Base-by-base conservation (phyloP, 2,113 vertebrate species). In the Clarias magur region DNA sequence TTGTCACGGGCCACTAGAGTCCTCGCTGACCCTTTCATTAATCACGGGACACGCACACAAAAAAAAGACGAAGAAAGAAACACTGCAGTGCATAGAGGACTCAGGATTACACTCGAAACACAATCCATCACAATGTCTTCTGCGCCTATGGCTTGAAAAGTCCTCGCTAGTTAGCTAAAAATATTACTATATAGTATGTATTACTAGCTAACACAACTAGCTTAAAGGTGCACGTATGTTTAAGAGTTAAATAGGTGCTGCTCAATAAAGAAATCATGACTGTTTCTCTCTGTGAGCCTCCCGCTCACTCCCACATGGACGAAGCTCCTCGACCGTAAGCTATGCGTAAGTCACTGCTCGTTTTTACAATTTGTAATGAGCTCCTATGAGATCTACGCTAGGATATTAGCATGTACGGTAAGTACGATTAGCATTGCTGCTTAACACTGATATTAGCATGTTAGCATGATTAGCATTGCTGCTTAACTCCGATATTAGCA, bases 1-100 rank as follows among this genome's bases (percentile, higher is more conserved):
- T 92, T 48, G 91, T 94, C 93, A 92, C 85, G 91, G 92, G 90
- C 91, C 60, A 17, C 86, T 78, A 75, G 56, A 56, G 60, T 67
- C 72, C 63, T 34, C 34, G 56, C 86, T 63, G 82, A 85, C 27
- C 21, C 86, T 60, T 73, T 57, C 88, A 87, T 89, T 89, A 87
- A 89, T 89, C 88, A 89, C 11, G 19, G 53, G 27, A 57, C 17
- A 3, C 56, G 60, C 34, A 80, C 19, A 56, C 5, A 15, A 27
- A 27, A 67, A 27, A 67, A 8, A 2, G 19, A 60, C 15, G 5
- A 16, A 60, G 16, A 60, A 12, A 68, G 27, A 68, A 68, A 4
- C 56, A 16, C 42, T 25, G 60, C 25, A 81, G 25, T 11, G 53
- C 68, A 62, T 21, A 48, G 72, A 85, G 84, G 73, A 79, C 68